A percentile compares a stretch with the other conserved stretches of the same genome.
Conservation (phyloP, 2,113 vertebrate genomes). For the Barbus barbus region DNA sequence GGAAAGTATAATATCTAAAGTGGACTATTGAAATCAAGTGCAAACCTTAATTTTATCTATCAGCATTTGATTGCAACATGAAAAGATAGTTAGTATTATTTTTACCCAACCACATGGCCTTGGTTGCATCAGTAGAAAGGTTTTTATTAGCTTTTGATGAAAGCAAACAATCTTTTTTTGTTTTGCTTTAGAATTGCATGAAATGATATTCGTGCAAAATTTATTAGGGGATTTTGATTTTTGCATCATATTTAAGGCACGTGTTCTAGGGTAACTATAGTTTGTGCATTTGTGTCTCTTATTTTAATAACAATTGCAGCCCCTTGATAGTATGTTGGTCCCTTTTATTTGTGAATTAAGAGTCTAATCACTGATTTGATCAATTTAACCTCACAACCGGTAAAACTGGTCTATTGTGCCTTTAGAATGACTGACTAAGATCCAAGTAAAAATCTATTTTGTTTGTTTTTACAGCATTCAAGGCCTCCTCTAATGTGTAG, state of each 20-base stretch:
- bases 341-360: not conserved
- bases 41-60: not conserved
- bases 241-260: not conserved
- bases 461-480: slow-evolving; percentile 39
- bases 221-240: not conserved
- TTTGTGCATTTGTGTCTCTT: not conserved
- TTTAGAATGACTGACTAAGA: not conserved
- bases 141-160: not conserved
- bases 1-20: not conserved
- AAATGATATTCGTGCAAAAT: not conserved
- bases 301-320: not conserved
- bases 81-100: not conserved
- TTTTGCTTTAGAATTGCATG: not conserved
- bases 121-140: not conserved
- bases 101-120: not conserved
- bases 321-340: slow-evolving; percentile 15
- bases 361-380: not conserved
- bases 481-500: not conserved
- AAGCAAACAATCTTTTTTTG: not conserved
- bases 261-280: not conserved
- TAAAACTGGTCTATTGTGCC: slow-evolving; percentile 10
- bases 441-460: slow-evolving; percentile 7
- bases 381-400: not conserved
- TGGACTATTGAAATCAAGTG: not conserved
- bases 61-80: not conserved